Evolutionary conservation across 2,888 invertebrate genomes (phyloP), one percentile per base, ranked within the genome.

Genomic region (Lamellibrachia columna): DNA sequence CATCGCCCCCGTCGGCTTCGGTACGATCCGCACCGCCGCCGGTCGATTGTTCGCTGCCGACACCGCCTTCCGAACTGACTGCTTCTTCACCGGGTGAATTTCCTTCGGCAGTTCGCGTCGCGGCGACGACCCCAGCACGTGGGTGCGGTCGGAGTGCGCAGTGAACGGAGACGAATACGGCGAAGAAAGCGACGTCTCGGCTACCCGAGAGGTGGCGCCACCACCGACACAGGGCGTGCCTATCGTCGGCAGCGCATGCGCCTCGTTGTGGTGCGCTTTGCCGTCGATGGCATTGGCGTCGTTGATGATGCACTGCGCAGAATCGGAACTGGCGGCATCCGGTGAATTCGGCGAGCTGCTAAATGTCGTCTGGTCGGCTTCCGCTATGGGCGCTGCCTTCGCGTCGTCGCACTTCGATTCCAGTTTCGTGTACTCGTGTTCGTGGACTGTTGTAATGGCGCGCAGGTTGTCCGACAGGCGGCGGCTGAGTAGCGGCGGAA

Each of bases 41-140:
- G 92, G 75, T n/a, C 60, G 40, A 92, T 58, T 91, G 91, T 90
- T 60, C 60, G 91, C 28, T 60, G 91, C 52, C 52, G 92, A 91
- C n/a, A 28, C 15, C 7, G 55, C 22, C 58, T 53, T 40, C 28
- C 58, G 75, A 15, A 75, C 75, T 4, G 75, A 75, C 75, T 75
- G 75, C 75, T 92, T 92, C 53, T 93, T 92, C 90, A 60, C 92
- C 28, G 92, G 92, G 53, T 92, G 93, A 7, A 52, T 28, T 53
- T 93, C 93, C 90, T 92, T 93, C 28, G 93, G 93, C 28, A 93
- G 90, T 40, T 90, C 90, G 3, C 58, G 92, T 15, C 9, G 40
- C 75, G 93, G 90, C 90, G 40, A 90, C 53, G 52, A 55, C 15
- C 40, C 90, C 92, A 90, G 90, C 53, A 40, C 53, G 53, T 55